Base-by-base conservation (phyloP, 2,113 vertebrate species). In the Dendrocopos noguchii region DNA sequence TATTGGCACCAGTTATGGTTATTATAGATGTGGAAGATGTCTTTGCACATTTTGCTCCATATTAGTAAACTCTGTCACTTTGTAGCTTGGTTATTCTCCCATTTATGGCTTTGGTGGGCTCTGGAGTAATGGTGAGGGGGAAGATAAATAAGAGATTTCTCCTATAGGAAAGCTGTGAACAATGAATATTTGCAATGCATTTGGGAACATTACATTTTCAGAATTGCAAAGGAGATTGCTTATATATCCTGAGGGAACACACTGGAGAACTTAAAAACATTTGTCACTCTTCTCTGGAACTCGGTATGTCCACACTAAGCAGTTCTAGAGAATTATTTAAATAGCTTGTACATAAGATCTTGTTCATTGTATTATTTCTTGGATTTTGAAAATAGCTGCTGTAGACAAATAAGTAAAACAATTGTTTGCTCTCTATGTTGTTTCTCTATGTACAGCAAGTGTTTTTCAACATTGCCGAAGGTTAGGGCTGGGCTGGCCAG, bases 181-280 rank as follows among this genome's bases (percentile, higher is more conserved):
- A 76, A 87, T 87, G 74, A 90, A 77, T 27, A 77, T 80, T 89
- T 85, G 52, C 55, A 87, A 74, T 66, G 36, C 67, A 60, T 82
- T 70, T 67, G 76, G 67, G 75, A 94, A 74, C 67, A 88, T 2
- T 33, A 9, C 7, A 63, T 84, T 95, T 91, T 82, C 72, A 82
- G 56, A 95, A 92, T 15, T 77, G 47, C 64, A 90, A 66, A 74
- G 17, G 42, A 85, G 46, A 71, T 70, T 77, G 64, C 33, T 77
- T 80, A 55, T 85, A 28, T 87, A 70, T 61, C 75, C 56, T 76
- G 34, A 50, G 59, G 39, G 36, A 81, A 72, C 31, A 21, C 28
- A 93, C 53, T 88, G 78, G 63, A 66, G 63, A 96, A 87, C 81
- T 76, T 88, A 46, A 85, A 89, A 13, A 0, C 5, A 59, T 73